These are phyloP conservation scores for Ellobius talpinus DNA, from an alignment of 2,113 vertebrate genomes.

Conservation along the genomic window DNA sequence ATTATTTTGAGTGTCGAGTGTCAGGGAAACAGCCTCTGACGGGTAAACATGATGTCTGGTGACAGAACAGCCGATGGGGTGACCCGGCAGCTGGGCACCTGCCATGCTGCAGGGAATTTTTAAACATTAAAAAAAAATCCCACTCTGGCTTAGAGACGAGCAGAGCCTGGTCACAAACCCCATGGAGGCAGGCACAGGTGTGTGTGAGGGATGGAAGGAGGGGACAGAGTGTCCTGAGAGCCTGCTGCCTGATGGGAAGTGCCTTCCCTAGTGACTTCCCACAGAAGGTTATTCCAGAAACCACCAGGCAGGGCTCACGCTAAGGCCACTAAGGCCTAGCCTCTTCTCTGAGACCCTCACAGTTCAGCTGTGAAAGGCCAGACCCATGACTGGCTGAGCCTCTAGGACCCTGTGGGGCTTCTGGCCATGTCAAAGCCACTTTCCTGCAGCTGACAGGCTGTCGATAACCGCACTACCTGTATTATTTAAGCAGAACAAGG, in stretches of 20 bases:
- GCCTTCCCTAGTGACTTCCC: not conserved
- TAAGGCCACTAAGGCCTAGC: not conserved
- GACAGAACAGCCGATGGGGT: conserved; percentile 76
- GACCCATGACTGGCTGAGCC: conserved; percentile 2
- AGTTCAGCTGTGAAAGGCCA: not conserved
- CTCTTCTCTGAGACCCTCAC: not conserved
- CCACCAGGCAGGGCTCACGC: not conserved
- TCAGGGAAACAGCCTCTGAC: conserved; percentile 80
- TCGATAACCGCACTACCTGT: conserved; percentile 74
- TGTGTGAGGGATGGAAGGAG: not conserved
- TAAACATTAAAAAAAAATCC: conserved; percentile 25
- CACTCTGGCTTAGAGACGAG: conserved; percentile 19
- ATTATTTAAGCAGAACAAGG: conserved; percentile 82
- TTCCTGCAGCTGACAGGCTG: conserved; percentile 76
- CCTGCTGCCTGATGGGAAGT: not conserved
- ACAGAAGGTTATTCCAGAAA: not conserved
- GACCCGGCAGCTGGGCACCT: conserved; percentile 69
- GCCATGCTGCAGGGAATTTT: conserved; percentile 67
- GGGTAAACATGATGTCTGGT: conserved; percentile 78
- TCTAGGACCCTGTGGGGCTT: not conserved
- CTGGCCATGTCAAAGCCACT: conserved; percentile 51
- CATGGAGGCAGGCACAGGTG: not conserved
- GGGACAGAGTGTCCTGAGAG: not conserved
- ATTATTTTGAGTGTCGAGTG: conserved; percentile 80
- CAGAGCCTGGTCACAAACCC: not conserved